Evolutionary conservation across 2,113 vertebrate genomes (phyloP), one percentile per base, ranked within the genome.

Genomic region (Eudyptes chrysolophus): DNA sequence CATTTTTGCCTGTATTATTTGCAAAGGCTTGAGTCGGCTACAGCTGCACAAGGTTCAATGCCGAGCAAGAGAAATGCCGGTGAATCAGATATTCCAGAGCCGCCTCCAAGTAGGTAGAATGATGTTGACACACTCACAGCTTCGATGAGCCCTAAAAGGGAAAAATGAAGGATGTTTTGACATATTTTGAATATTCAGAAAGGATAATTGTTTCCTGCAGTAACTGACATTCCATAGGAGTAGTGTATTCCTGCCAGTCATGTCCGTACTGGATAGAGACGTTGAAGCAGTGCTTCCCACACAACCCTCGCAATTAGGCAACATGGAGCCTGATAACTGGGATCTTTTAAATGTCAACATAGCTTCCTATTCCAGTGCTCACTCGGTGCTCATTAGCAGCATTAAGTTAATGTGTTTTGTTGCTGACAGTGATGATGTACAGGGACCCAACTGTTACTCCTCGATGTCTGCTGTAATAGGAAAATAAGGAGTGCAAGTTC

Each of bases 131-230:
- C 77, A 46, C 87, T 95, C 87, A 57, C 32, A 69, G 57, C 94
- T 92, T 83, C 79, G 71, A 94, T 92, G 95, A 96, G 81, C 66
- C 84, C 92, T 85, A 85, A 96, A 95, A 96, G 84, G 77, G 49
- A 89, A 95, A 95, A 97, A 89, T 55, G 62, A 93, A 96, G 84
- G 96, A 89, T 95, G 87, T 92, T 97, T 89, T 97, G 94, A 94
- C 91, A 83, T 87, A 95, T 94, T 96, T 90, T 94, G 84, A 96
- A 96, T 97, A 97, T 97, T 96, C 95, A 97, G 91, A 93, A 96
- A 83, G 87, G 81, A 38, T 96, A 96, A 97, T 95, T 96, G 92
- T 96, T 97, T 96, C 96, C 96, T 92, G 82, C 92, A 85, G 84
- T 96, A 97, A 92, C 92, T 96, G 94, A 96, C 95, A 97, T 97